These are phyloP conservation scores for Drosophila grimshawi DNA, from an alignment of 1,140 invertebrate species.

Conservation along the genomic window DNA sequence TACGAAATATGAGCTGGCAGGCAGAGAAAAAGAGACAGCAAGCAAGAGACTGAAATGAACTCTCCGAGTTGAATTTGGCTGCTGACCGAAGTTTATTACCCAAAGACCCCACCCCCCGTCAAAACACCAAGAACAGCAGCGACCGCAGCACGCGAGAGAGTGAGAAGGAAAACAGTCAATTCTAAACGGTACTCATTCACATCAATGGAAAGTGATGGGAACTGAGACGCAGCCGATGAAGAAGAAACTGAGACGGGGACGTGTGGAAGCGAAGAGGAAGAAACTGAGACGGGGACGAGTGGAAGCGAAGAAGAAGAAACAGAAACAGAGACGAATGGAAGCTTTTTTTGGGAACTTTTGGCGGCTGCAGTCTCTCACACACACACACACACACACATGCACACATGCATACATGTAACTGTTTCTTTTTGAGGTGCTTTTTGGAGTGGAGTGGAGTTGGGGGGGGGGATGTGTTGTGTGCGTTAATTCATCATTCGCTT, in stretches of 20 bases:
- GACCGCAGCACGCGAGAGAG: not conserved
- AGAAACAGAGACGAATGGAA: no score
- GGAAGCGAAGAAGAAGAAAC: no score
- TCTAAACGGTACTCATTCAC: conserved; percentile 70
- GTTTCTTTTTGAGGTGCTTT: conserved; percentile 12
- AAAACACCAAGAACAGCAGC: not conserved
- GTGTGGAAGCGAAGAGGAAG: no score
- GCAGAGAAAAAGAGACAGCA: conserved; percentile 7
- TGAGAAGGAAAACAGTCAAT: conserved; percentile 16
- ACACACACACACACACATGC: not conserved
- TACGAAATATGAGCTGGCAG: not conserved
- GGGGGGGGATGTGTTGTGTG: conserved; percentile 2
- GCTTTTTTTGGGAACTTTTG: not conserved
- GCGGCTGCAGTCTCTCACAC: conserved; percentile 20
- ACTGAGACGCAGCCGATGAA: not conserved
- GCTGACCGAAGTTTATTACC: not conserved
- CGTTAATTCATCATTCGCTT: conserved; percentile 67
- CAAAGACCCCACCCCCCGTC: not conserved
- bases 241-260: no score
- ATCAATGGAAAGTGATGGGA: conserved; percentile 1
- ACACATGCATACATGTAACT: not conserved
- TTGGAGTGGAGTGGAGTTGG: not conserved
- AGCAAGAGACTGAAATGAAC: conserved; percentile 1
- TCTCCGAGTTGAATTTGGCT: not conserved
- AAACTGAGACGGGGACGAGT: no score